phyloP scores from a whole-genome alignment of 2,888 invertebrate genomes.

The Teinopalpus imperialis region DNA sequence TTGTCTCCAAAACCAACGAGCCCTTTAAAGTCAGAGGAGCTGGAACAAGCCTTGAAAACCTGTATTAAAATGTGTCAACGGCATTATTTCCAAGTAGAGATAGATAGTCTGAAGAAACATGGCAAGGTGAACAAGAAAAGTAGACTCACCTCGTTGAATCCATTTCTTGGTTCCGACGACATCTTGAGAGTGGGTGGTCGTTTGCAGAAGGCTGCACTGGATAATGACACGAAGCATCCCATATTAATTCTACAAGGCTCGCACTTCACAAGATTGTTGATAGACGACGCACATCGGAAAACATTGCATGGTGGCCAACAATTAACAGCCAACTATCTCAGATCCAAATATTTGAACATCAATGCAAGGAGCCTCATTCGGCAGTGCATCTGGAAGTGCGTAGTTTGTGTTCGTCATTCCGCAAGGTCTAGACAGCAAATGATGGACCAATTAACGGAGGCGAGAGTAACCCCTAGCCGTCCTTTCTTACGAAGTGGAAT shows the following conservation, averaged over 20 bases:
- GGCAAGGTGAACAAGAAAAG: conserved; percentile 20
- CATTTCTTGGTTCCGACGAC: conserved; percentile 29
- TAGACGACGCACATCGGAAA: conserved; percentile 32
- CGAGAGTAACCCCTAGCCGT: conserved; percentile 17
- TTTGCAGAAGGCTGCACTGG: conserved; percentile 28
- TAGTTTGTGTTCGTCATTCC: conserved; percentile 22
- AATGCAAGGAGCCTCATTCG: conserved; percentile 22
- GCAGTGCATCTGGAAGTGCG: conserved; percentile 22
- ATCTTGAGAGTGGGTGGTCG: conserved; percentile 36
- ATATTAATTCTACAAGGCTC: conserved; percentile 32
- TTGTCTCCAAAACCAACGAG: neutral
- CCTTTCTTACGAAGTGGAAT: conserved; percentile 27
- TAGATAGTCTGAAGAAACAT: conserved; percentile 1
- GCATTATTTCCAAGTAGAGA: conserved; percentile 9
- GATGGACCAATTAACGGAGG: conserved; percentile 29
- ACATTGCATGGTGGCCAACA: conserved; percentile 34
- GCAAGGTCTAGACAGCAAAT: conserved; percentile 21
- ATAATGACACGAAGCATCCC: conserved; percentile 29
- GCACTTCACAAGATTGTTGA: conserved; percentile 30
- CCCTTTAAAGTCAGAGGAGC: neutral
- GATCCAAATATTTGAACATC: conserved; percentile 30
- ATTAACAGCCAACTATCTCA: conserved; percentile 29
- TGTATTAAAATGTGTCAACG: conserved; percentile 26
- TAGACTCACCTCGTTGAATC: conserved; percentile 28
- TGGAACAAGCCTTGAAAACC: conserved; percentile 10